A percentile compares a stretch with the other conserved stretches of the same genome.
These are phyloP conservation scores for Meloidogyne exigua DNA, from an alignment of 1,140 invertebrate species.

Conservation along the genomic window DNA sequence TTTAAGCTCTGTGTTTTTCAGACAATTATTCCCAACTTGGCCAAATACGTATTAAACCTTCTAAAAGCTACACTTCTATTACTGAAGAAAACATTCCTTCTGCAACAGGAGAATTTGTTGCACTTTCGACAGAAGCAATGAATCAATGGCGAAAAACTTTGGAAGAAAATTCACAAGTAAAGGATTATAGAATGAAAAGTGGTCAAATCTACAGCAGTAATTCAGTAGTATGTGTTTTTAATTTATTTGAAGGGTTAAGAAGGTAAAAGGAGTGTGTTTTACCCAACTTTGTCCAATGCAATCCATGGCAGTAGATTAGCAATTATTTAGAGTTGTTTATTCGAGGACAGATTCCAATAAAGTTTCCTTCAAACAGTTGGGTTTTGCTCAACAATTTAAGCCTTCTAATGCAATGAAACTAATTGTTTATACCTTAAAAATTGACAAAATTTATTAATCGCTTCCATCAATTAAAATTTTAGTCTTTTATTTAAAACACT, in stretches of 20 bases:
- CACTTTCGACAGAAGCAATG: background rate
- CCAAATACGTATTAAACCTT: background rate
- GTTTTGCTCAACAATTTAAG: no score
- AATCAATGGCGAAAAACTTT: background rate
- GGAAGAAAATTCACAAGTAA: background rate
- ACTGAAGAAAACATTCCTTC: background rate
- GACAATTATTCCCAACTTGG: background rate
- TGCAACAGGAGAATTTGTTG: conserved; percentile 17
- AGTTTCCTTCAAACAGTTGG: no score
- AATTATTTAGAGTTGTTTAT: no score
- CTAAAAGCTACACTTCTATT: background rate
- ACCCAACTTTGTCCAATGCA: no score
- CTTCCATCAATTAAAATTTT: no score
- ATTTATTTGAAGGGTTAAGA: background rate
- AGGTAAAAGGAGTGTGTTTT: no score
- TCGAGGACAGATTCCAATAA: no score
- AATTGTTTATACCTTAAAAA: no score
- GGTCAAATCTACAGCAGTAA: conserved; percentile 28
- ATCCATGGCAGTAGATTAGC: no score
- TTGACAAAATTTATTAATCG: no score
- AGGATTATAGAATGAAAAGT: conserved; percentile 25
- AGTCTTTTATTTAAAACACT: no score
- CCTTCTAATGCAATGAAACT: no score
- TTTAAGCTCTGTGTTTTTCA: background rate
- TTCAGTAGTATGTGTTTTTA: conserved; percentile 25